Conservation (phyloP, 2,113 vertebrate genomes). For the Campylorhamphus procurvoides region DNA sequence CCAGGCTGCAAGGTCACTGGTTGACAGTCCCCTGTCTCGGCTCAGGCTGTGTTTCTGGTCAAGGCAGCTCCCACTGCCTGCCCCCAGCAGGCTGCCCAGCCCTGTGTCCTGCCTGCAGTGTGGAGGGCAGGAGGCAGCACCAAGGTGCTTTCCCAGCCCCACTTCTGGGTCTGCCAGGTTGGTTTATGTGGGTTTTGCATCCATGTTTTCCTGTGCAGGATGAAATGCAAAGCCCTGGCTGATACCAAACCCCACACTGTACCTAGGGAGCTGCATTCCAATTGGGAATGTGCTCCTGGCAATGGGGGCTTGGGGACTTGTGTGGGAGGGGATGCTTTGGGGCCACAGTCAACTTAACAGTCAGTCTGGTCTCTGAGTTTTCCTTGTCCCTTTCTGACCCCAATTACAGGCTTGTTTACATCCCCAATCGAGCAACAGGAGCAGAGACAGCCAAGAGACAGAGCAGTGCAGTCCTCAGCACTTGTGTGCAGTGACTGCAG, state of each 20-base stretch:
- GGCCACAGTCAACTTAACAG: background rate
- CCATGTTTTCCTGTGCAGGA: background rate
- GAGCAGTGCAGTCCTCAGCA: background rate
- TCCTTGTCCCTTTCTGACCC: background rate
- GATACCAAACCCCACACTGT: background rate
- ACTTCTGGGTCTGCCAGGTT: background rate
- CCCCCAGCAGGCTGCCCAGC: accelerated
- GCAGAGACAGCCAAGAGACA: background rate
- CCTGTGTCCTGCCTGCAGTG: background rate
- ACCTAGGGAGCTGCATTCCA: background rate
- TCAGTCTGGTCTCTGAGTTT: background rate
- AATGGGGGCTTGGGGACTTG: background rate
- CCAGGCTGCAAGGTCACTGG: background rate
- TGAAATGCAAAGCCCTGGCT: background rate
- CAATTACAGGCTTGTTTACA: background rate
- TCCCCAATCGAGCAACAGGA: background rate
- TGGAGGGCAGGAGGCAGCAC: background rate
- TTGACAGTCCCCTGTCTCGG: background rate
- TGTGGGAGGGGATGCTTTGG: background rate
- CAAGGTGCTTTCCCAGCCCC: background rate
- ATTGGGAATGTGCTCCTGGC: background rate
- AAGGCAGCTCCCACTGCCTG: background rate
- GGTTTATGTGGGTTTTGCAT: background rate
- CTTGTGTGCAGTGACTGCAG: accelerated
- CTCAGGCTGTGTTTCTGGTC: background rate